Evolutionary conservation across 2,113 vertebrate genomes (phyloP).

Genomic region (Donacobius atricapilla): DNA sequence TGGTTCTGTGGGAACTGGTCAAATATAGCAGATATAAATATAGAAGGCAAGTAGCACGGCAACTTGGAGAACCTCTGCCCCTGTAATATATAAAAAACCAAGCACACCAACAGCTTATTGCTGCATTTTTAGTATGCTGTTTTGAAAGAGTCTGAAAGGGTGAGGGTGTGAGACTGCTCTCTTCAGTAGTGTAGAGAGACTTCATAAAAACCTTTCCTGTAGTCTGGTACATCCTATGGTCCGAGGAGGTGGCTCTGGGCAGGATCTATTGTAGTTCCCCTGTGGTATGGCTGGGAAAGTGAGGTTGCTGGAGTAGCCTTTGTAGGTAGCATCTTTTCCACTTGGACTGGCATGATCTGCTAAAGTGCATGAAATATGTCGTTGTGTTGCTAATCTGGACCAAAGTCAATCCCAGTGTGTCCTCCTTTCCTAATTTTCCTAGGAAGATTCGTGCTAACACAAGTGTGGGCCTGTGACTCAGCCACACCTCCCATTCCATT

Average conservation of each 20-base stretch:
- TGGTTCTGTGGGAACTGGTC: slow-evolving; percentile 11
- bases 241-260: neutral
- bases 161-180: neutral
- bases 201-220: neutral
- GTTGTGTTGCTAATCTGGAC: neutral
- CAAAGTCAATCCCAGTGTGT: neutral
- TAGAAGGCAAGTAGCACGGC: neutral
- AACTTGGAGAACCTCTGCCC: neutral
- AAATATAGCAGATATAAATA: slow-evolving; percentile 23
- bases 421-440: neutral
- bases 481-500: neutral
- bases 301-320: neutral
- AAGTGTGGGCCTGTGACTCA: neutral
- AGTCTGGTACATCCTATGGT: fast-evolving
- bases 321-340: neutral
- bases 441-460: neutral
- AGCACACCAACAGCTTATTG: neutral
- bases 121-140: neutral
- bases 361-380: neutral
- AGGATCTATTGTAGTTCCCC: neutral
- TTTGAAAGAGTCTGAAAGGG: neutral
- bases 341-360: fast-evolving
- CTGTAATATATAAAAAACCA: neutral
- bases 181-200: neutral
- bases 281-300: neutral